phyloP scores from a whole-genome alignment of 2,888 invertebrate genomes.

The Serripes groenlandicus region DNA sequence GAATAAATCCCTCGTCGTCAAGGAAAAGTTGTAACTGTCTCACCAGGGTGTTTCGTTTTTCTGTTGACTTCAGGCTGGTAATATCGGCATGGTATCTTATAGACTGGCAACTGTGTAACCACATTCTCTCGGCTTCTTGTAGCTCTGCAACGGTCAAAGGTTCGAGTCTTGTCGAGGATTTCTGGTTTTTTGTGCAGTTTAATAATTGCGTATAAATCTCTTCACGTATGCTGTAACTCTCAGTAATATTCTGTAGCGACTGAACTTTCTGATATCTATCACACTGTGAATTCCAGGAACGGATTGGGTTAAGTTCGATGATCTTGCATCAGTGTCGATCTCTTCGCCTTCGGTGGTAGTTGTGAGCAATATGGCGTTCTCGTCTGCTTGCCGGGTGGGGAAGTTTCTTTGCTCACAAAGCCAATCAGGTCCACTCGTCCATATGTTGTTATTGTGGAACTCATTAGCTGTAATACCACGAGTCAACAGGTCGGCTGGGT shows the following conservation, averaged over 20 bases:
- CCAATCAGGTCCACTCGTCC: conserved; percentile 20
- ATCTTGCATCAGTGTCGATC: not conserved
- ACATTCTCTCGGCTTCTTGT: conserved; percentile 1
- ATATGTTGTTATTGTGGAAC: conserved; percentile 4
- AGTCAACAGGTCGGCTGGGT: conserved; percentile 35
- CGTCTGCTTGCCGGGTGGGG: conserved; percentile 17
- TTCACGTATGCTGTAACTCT: conserved; percentile 29
- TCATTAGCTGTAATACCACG: conserved; percentile 15
- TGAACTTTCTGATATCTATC: conserved; percentile 12
- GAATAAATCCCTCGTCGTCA: conserved; percentile 9
- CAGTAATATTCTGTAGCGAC: conserved; percentile 7
- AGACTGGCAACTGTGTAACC: not conserved
- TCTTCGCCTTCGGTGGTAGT: not conserved
- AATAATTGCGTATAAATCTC: conserved; percentile 24
- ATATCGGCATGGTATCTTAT: conserved; percentile 13
- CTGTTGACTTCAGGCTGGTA: conserved; percentile 1
- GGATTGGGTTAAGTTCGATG: not conserved
- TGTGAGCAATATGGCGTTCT: not conserved
- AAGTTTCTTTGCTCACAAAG: conserved; percentile 3
- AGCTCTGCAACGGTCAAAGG: not conserved
- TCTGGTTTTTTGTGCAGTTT: not conserved
- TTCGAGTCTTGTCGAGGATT: not conserved
- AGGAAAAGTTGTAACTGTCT: conserved; percentile 36
- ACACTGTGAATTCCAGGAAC: conserved; percentile 22
- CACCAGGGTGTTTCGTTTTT: conserved; percentile 11